Evolutionary conservation across 2,888 invertebrate genomes (phyloP).

Genomic region (Abrostola triplasia): DNA sequence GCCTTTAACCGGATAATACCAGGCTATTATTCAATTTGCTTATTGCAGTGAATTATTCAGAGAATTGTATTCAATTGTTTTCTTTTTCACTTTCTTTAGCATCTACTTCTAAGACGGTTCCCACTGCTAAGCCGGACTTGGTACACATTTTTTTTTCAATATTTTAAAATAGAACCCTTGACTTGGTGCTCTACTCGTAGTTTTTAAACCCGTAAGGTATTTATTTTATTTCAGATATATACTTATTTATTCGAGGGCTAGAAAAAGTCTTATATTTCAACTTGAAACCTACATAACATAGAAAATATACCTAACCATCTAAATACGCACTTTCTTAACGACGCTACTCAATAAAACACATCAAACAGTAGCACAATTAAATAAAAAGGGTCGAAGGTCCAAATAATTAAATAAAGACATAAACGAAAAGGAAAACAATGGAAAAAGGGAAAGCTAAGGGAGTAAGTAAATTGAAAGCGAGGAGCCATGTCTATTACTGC

Average conservation of each 20-base stretch:
- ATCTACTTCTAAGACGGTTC: too few species aligned
- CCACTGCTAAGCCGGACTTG: too few species aligned
- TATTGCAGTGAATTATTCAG: constrained; percentile 35
- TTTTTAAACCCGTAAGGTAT: too few species aligned
- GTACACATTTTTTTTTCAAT: too few species aligned
- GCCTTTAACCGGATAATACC: constrained; percentile 37
- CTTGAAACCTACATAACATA: too few species aligned
- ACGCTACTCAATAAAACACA: constrained; percentile 4
- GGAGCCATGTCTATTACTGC: background rate
- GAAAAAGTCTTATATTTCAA: too few species aligned
- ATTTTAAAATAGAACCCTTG: too few species aligned
- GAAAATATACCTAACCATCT: too few species aligned
- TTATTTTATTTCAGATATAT: too few species aligned
- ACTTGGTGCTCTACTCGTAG: too few species aligned
- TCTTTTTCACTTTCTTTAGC: background rate
- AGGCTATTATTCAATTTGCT: constrained; percentile 48
- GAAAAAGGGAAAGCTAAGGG: constrained; percentile 25
- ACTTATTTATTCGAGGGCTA: too few species aligned
- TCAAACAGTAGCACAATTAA: constrained; percentile 6
- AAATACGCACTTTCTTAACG: too few species aligned
- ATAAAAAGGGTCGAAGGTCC: constrained; percentile 7
- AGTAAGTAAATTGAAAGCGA: constrained; percentile 31
- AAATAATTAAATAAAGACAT: constrained; percentile 39
- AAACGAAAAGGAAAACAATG: constrained; percentile 17
- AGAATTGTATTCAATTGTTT: background rate